Conservation (phyloP, 2,113 vertebrate species). For the Callipepla californica region DNA sequence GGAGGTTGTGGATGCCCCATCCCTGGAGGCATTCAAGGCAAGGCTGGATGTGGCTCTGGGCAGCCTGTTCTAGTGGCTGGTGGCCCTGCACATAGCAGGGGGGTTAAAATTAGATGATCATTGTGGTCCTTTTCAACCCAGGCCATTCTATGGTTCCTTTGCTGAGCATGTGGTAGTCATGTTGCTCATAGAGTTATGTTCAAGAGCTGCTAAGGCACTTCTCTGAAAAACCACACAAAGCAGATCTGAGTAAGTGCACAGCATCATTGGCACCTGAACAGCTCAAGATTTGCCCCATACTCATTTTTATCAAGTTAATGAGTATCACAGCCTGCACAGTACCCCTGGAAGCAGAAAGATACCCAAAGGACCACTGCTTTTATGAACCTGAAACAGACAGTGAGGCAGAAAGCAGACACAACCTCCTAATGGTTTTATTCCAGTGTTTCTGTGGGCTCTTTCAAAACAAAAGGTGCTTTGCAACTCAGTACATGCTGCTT, state of each 20-base stretch:
- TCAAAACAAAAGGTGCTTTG: background rate
- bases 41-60: too few species aligned
- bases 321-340: background rate
- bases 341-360: background rate
- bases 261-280: background rate
- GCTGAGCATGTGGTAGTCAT: background rate
- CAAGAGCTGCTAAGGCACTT: background rate
- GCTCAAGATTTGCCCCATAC: background rate
- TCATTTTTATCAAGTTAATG: background rate
- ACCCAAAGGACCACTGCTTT: background rate
- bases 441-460: background rate
- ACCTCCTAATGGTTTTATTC: background rate
- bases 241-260: background rate
- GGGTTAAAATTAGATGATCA: too few species aligned
- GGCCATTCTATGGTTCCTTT: background rate
- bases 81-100: too few species aligned
- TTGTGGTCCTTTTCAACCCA: too few species aligned
- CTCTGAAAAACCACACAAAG: slow-evolving; percentile 5
- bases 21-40: too few species aligned
- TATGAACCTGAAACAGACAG: background rate
- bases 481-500: background rate
- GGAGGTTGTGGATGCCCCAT: too few species aligned
- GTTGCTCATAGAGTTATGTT: background rate
- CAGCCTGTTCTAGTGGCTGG: too few species aligned
- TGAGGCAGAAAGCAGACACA: background rate